Evolutionary conservation across 2,888 invertebrate species (phyloP).

Genomic region (Fabriciana adippe): DNA sequence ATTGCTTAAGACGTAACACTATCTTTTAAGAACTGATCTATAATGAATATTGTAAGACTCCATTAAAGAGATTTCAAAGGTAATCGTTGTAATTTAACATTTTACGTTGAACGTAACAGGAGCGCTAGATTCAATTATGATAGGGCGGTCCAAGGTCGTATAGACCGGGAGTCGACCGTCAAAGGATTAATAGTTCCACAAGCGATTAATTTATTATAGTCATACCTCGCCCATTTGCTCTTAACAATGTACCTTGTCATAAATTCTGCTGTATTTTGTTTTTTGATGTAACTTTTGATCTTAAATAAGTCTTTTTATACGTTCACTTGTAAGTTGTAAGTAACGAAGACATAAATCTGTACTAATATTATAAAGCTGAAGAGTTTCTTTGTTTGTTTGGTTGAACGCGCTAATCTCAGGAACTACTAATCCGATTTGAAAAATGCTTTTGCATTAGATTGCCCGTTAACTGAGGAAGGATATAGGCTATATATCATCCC

Average conservation of each 20-base stretch:
- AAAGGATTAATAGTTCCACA: slow-evolving; percentile 75
- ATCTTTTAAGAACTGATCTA: slow-evolving; percentile 3
- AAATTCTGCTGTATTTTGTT: too few relatives aligned
- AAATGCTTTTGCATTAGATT: too few relatives aligned
- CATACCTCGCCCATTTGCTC: slow-evolving; percentile 14
- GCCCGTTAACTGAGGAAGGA: too few relatives aligned
- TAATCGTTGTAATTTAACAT: slow-evolving; percentile 37
- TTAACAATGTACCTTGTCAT: background rate
- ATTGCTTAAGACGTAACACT: background rate
- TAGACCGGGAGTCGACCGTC: slow-evolving; percentile 69
- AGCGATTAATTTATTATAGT: slow-evolving; percentile 72
- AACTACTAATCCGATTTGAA: too few relatives aligned
- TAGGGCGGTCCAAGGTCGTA: slow-evolving; percentile 53
- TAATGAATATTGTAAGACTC: slow-evolving; percentile 18
- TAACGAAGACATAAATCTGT: too few relatives aligned
- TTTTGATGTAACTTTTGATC: too few relatives aligned
- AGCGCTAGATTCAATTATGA: slow-evolving; percentile 76
- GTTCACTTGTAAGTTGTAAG: too few relatives aligned
- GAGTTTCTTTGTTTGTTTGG: too few relatives aligned
- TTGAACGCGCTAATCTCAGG: too few relatives aligned
- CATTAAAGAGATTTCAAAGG: slow-evolving; percentile 29
- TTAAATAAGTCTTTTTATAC: too few relatives aligned
- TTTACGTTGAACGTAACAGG: slow-evolving; percentile 40
- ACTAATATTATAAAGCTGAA: too few relatives aligned
- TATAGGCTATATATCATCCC: too few relatives aligned